Percentiles rank a stretch among this genome's conserved stretches.
These are phyloP conservation scores for Antennarius maculatus DNA, from an alignment of 2,797 vertebrate genomes.

Conservation along the genomic window DNA sequence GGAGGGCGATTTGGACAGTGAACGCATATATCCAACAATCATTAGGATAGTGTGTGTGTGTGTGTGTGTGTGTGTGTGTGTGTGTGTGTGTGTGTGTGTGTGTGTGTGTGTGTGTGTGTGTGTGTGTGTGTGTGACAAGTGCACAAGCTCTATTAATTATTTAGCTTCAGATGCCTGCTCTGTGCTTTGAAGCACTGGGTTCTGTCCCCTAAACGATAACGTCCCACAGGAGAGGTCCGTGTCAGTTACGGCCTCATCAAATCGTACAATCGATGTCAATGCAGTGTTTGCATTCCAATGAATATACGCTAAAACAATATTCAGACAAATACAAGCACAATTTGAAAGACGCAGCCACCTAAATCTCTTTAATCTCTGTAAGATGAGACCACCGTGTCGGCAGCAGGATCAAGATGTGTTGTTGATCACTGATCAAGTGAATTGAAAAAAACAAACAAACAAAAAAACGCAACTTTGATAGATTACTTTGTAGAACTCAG, in stretches of 20 bases:
- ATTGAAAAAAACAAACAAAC: too few species aligned
- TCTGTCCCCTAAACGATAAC: background rate
- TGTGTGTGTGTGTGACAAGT: background rate
- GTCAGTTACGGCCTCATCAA: background rate
- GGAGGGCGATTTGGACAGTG: background rate
- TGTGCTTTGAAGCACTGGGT: conserved; percentile 8
- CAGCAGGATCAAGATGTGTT: too few species aligned
- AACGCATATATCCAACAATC: conserved; percentile 14
- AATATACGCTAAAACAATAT: background rate
- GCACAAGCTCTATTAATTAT: conserved; percentile 1
- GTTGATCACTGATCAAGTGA: too few species aligned
- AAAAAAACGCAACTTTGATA: too few species aligned
- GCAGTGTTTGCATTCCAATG: background rate
- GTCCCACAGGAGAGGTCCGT: background rate
- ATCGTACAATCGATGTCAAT: background rate
- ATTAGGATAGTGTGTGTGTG: conserved; percentile 1
- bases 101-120: background rate
- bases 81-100: background rate
- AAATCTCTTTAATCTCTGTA: too few species aligned
- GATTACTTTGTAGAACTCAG: too few species aligned
- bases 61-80: background rate
- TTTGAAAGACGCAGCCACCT: too few species aligned
- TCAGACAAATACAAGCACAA: too few species aligned
- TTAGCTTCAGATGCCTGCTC: background rate
- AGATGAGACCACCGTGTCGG: too few species aligned